These are phyloP conservation scores for Alcis repandata DNA, from an alignment of 2,888 invertebrate species.

Conservation along the genomic window DNA sequence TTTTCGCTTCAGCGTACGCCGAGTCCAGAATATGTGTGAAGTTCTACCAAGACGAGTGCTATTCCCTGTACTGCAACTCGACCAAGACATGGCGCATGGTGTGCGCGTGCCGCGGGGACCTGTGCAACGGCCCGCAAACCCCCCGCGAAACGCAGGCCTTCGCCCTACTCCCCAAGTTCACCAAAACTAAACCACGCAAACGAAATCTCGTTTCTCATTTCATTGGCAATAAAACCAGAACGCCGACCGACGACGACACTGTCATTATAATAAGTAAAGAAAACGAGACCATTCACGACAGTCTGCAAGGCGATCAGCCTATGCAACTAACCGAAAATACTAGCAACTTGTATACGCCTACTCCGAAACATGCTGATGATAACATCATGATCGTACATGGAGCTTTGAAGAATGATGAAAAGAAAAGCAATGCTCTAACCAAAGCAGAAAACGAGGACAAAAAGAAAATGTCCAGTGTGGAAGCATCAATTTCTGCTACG, in stretches of 20 bases:
- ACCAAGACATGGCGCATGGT: conserved; percentile 77
- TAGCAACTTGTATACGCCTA: conserved; percentile 1
- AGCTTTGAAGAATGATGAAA: conserved; percentile 10
- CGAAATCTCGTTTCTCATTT: conserved; percentile 51
- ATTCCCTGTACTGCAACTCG: conserved; percentile 75
- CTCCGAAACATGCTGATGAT: conserved; percentile 19
- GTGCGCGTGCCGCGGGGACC: conserved; percentile 77
- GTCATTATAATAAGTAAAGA: conserved; percentile 33
- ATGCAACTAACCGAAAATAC: conserved; percentile 11
- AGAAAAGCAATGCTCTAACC: conserved; percentile 1
- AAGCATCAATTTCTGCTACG: conserved; percentile 24
- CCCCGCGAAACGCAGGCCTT: conserved; percentile 74
- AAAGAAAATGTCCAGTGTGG: conserved; percentile 1
- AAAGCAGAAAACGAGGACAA: conserved; percentile 24
- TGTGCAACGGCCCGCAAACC: conserved; percentile 76
- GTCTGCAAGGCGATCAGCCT: conserved; percentile 37
- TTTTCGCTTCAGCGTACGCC: conserved; percentile 65
- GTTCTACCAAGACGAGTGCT: conserved; percentile 81
- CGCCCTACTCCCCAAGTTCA: conserved; percentile 57
- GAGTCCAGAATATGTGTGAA: conserved; percentile 80
- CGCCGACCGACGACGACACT: conserved; percentile 32
- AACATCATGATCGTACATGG: conserved; percentile 29
- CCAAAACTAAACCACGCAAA: conserved; percentile 49
- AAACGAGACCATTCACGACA: conserved; percentile 19
- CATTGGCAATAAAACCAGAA: conserved; percentile 43